phyloP scores from a whole-genome alignment of 2,113 vertebrate genomes.

The Connochaetes taurinus region DNA sequence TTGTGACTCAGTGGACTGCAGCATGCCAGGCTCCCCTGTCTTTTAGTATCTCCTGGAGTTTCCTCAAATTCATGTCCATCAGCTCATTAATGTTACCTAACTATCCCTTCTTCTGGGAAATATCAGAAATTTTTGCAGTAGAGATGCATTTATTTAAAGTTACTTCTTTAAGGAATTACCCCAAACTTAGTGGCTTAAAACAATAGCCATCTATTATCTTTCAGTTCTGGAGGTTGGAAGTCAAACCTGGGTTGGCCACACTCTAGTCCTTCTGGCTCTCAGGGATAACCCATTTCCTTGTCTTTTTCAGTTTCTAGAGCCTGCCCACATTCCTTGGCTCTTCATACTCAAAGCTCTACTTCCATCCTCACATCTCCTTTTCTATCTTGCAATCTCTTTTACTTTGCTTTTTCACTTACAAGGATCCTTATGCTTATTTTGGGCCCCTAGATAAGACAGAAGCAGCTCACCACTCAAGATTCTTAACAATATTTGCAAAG shows the following conservation, averaged over 20 bases:
- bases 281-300: neutral
- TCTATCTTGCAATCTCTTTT: neutral
- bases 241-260: neutral
- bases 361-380: neutral
- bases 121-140: neutral
- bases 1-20: neutral
- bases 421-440: neutral
- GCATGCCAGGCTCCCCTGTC: neutral
- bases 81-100: neutral
- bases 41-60: neutral
- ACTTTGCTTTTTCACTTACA: neutral
- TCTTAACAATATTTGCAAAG: neutral
- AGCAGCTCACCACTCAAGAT: neutral
- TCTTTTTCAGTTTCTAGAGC: neutral
- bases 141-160: neutral
- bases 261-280: neutral
- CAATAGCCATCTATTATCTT: neutral
- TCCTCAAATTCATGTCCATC: neutral
- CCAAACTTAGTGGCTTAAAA: neutral
- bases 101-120: neutral
- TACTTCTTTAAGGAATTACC: neutral
- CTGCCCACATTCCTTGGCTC: neutral
- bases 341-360: neutral
- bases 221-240: neutral
- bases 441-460: neutral